Evolutionary conservation across 2,113 vertebrate species (phyloP), one percentile per base, ranked within the genome.

Genomic region (Monarcha castaneiventris): DNA sequence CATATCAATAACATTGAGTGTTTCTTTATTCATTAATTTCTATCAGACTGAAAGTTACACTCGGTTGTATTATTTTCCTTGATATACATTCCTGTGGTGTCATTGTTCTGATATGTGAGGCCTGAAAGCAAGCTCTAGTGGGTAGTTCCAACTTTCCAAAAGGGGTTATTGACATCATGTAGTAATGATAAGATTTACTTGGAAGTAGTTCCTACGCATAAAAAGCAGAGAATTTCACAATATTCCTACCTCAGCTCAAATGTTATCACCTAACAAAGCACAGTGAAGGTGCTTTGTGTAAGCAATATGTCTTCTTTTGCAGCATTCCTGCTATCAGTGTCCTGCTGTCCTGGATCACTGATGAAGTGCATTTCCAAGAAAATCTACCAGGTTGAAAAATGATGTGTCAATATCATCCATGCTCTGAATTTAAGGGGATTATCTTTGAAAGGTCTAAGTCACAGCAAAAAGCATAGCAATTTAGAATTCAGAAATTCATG

Each of bases 11-110:
- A 87, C 76, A 93, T n/a, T 55, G 73, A 90, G 64, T 68, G 29
- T 76, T 79, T 66, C 39, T 78, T 93, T 81, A 69, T 77, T 89
- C 46, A 85, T 80, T 90, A 59, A 51, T 83, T 94, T 90, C 74
- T 56, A n/a, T 68, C n/a, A 58, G 41, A 29, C 33, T 71, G 39
- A 64, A 84, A 93, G 30, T 59, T 27, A 77, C 27, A 54, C 21
- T 41, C 43, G 23, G 16, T 58, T 41, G 16, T 73, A 69, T 9
- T 61, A 20, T 63, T 82, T 92, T 87, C 26, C 19, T 72, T 16
- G 5, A 68, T 41, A 9, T n/a, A 32, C 5, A 0, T 48, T 83
- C 25, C 33, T 77, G 17, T 55, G 21, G 17, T 77, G 41, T 48
- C 56, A 59, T 71, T 93, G 43, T 79, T 80, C 26, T 83, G 44